Evolutionary conservation across 2,113 vertebrate species (phyloP).

Genomic region (Toxotes jaculatrix): DNA sequence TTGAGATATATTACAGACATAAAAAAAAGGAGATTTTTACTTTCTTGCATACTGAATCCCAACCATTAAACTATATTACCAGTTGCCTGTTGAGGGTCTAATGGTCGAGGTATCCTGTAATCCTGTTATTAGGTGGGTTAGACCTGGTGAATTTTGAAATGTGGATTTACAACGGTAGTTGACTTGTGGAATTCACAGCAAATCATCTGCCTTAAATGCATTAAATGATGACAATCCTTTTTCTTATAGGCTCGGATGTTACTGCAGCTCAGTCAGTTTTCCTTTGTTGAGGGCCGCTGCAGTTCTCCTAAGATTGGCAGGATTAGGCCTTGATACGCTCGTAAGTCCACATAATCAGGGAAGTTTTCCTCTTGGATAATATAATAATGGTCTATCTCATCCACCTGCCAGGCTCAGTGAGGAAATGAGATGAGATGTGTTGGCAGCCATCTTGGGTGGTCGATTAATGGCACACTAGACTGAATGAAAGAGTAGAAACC

Average conservation of each 20-base stretch:
- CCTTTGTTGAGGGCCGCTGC: neutral
- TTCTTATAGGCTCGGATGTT: neutral
- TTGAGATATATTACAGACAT: too few species aligned
- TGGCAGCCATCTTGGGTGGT: constrained; percentile 40
- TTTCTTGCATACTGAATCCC: neutral
- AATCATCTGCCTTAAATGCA: neutral
- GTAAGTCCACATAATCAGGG: constrained; percentile 33
- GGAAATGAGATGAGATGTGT: constrained; percentile 55
- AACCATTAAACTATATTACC: neutral
- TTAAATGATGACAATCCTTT: neutral
- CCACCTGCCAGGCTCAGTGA: constrained; percentile 44
- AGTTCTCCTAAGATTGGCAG: constrained; percentile 1
- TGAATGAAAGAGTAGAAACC: neutral
- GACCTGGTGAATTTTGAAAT: neutral
- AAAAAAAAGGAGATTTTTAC: neutral
- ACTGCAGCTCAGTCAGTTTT: neutral
- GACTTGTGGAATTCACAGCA: neutral
- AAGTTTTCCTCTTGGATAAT: constrained; percentile 39
- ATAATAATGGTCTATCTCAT: constrained; percentile 52
- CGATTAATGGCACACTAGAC: neutral
- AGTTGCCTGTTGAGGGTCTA: neutral
- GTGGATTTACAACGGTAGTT: too few species aligned
- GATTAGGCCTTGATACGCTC: constrained; percentile 29
- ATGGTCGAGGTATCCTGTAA: neutral
- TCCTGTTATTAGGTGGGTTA: neutral